A percentile compares a stretch with the other conserved stretches of the same genome.
These are phyloP conservation scores for Peribatodes rhomboidaria DNA, from an alignment of 2,888 invertebrate genomes.

Conservation along the genomic window DNA sequence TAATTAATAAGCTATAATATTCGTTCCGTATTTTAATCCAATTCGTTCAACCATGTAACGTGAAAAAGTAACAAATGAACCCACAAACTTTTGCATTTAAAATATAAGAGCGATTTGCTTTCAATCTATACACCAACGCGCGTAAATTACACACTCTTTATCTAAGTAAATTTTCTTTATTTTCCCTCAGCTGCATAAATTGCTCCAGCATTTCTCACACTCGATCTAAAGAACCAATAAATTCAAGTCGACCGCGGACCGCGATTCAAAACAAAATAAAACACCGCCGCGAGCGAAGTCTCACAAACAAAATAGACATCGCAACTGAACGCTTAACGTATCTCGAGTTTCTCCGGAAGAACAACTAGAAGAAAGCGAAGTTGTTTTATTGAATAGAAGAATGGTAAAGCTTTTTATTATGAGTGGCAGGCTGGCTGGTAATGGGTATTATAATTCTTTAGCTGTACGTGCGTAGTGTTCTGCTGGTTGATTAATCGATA, in stretches of 20 bases:
- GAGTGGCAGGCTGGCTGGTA: too few species aligned
- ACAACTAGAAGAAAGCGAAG: constrained; percentile 12
- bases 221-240: constrained; percentile 38
- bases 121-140: neutral
- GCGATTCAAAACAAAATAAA: constrained; percentile 29
- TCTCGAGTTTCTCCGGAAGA: constrained; percentile 24
- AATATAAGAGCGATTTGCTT: neutral
- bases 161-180: neutral
- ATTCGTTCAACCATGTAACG: too few species aligned
- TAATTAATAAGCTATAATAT: too few species aligned
- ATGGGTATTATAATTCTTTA: too few species aligned
- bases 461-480: too few species aligned
- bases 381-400: constrained; percentile 11
- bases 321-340: constrained; percentile 22
- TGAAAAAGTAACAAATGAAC: too few species aligned
- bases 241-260: constrained; percentile 25
- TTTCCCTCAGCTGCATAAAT: constrained; percentile 14
- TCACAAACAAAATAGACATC: constrained; percentile 27
- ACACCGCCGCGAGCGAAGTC: constrained; percentile 16
- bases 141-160: neutral
- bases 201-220: constrained; percentile 24
- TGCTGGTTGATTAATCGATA: too few species aligned
- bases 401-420: constrained; percentile 4
- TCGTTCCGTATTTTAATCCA: too few species aligned
- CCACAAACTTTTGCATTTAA: too few species aligned